phyloP scores from a whole-genome alignment of 2,888 invertebrate genomes.

The Furcula furcula region DNA sequence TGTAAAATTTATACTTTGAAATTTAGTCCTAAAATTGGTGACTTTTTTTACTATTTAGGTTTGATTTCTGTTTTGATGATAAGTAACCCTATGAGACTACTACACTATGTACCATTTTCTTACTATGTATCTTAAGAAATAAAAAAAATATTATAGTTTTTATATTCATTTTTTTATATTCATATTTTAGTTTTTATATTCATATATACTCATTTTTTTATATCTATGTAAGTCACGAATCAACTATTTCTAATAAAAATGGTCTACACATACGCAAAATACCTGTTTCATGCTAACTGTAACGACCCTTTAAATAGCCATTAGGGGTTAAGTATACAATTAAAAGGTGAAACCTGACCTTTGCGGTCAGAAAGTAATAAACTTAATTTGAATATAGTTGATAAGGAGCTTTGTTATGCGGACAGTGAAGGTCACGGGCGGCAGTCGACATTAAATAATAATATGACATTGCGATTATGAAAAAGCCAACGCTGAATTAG shows the following conservation, averaged over 20 bases:
- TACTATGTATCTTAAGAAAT: no score
- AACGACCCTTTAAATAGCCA: slow-evolving; percentile 10
- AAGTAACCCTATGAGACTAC: no score
- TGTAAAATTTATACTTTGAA: no score
- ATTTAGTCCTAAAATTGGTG: no score
- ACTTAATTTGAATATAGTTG: slow-evolving; percentile 8
- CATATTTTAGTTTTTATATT: no score
- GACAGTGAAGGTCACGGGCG: not conserved
- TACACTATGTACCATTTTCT: no score
- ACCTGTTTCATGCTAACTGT: slow-evolving; percentile 2
- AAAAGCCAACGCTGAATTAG: not conserved
- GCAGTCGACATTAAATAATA: not conserved
- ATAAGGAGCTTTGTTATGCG: slow-evolving; percentile 13
- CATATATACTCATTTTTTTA: no score
- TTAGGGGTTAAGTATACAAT: slow-evolving; percentile 18
- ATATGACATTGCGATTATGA: not conserved
- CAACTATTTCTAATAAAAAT: not conserved
- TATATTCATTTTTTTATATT: no score
- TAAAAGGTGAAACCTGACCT: slow-evolving; percentile 12
- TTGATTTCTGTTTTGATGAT: no score
- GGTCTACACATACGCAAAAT: not conserved
- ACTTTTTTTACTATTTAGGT: no score
- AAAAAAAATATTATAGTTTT: no score
- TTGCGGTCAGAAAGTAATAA: slow-evolving; percentile 4
- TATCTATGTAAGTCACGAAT: no score